Evolutionary conservation across 1,140 invertebrate genomes (phyloP), one percentile per base, ranked within the genome.

Genomic region (Monochamus saltuarius): DNA sequence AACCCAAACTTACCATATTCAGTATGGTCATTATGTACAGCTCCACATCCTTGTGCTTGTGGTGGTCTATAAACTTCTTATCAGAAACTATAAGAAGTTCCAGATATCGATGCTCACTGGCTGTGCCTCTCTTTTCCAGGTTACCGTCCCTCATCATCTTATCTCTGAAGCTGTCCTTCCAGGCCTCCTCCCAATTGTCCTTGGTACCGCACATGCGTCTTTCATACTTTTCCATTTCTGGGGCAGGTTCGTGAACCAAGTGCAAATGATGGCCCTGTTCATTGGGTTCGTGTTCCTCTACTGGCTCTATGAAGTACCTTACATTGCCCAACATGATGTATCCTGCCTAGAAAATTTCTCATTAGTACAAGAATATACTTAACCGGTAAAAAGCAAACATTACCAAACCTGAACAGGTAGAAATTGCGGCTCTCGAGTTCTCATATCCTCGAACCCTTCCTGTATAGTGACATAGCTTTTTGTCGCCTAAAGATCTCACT

Each of bases 11-110:
- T 65, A 78, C 87, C 85, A 88, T 88, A 70, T 89, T 89, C 83
- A 89, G 87, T 11, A 90, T 76, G 1, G 87, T 88, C 16, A 89
- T 72, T 7, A 89, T 79, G 67, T 89, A 89, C 7, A 81, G 82
- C 56, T 86, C 84, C 8, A 86, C 75, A 71, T 89, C 83, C 56
- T 81, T 84, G 34, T 67, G 64, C 53, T 81, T 80, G 68, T 89
- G 86, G 69, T 79, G 85, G 8, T 84, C 78, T 36, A 87, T 76
- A 78, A 90, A 89, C 66, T 79, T 81, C 38, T 82, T 81, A 74
- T 89, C 87, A 16, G 84, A 85, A 2, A 89, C 83, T 8, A 89
- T 74, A 35, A 84, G 73, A 0, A 84, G 77, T 69, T 89, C 86
- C 9, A 89, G 80, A 64, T 83, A 85, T 37, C 83, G 79, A 71